Base-by-base conservation (phyloP, 2,888 invertebrate species). In the Andrena trimmerana region DNA sequence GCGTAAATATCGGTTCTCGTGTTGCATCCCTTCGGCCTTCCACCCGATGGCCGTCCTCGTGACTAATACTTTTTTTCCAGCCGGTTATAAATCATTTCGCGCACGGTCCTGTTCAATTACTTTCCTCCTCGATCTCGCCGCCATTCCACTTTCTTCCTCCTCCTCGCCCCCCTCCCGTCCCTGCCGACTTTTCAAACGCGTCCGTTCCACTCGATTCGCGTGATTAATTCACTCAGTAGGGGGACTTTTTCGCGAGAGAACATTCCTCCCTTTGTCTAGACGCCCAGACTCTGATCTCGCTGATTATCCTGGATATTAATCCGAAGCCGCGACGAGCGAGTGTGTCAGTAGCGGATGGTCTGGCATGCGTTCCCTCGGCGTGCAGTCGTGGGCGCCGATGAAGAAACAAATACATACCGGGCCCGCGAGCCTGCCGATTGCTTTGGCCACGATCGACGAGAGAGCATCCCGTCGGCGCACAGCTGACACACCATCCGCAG, bases 21-120 rank as follows among this genome's bases (percentile, higher is more conserved):
- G 48, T 70, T 52, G 31, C 60, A 54, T 52, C 68, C 42, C 65
- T 57, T 52, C 36, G 2, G 24, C 29, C 42, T 48, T 66, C 33
- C 52, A 33, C 29, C 24, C 67, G 54, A 74, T 70, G 65, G 20
- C 66, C 48, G 24, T 16, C 42, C 31, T 42, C 69, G 59, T 65
- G 66, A 42, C 50, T 67, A 70, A 63, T 59, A 75, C 75, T 36
- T 66, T 33, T 33, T 29, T 59, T 42, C n/a, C 20, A 24, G 27
- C 8, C 20, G 8, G 48, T 74, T 63, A 65, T 76, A 73, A 78
- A 85, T 85, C 75, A 85, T 85, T 60, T 70, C 42, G 31, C 62
- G 62, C 31, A 62, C 70, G 31, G 54, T 36, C 63, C 33, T 24
- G 62, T 66, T 74, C 65, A 59, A 81, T 84, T 75, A 72, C 50